Percentiles rank a stretch among this genome's conserved stretches.
phyloP scores from a whole-genome alignment of 2,888 invertebrate species.

The Dryobotodes eremita region DNA sequence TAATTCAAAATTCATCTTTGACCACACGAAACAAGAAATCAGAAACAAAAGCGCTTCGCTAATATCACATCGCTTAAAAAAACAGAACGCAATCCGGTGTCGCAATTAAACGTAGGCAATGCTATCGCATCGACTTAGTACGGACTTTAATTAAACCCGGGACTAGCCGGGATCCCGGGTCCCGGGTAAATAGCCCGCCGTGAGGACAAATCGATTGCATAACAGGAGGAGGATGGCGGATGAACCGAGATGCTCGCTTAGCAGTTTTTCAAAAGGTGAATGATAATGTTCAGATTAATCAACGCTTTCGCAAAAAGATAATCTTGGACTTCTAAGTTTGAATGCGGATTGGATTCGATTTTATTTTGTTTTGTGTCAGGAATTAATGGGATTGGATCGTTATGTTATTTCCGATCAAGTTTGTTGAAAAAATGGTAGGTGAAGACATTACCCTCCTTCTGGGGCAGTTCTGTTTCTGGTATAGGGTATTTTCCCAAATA shows the following conservation, averaged over 20 bases:
- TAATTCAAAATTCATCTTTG: neutral
- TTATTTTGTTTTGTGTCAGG: conserved; percentile 25
- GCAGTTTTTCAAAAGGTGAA: conserved; percentile 63
- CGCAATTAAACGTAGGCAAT: conserved; percentile 66
- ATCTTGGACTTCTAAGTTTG: conserved; percentile 57
- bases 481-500: neutral
- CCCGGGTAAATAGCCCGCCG: conserved; percentile 64
- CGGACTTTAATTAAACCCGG: conserved; percentile 70
- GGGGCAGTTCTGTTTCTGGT: no score
- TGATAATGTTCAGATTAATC: conserved; percentile 63
- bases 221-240: conserved; percentile 45
- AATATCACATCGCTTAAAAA: conserved; percentile 57
- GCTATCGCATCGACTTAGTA: conserved; percentile 67
- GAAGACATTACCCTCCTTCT: neutral
- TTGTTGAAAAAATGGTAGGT: neutral
- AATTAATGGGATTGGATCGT: conserved; percentile 15
- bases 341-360: conserved; percentile 45
- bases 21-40: conserved; percentile 1
- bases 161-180: conserved; percentile 51
- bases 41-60: conserved; percentile 35
- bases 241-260: conserved; percentile 53
- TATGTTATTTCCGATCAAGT: neutral
- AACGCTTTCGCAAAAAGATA: conserved; percentile 52
- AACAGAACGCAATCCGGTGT: conserved; percentile 58
- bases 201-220: conserved; percentile 66